Conservation (phyloP, 2,888 invertebrate genomes). For the Autographa pulchrina region DNA sequence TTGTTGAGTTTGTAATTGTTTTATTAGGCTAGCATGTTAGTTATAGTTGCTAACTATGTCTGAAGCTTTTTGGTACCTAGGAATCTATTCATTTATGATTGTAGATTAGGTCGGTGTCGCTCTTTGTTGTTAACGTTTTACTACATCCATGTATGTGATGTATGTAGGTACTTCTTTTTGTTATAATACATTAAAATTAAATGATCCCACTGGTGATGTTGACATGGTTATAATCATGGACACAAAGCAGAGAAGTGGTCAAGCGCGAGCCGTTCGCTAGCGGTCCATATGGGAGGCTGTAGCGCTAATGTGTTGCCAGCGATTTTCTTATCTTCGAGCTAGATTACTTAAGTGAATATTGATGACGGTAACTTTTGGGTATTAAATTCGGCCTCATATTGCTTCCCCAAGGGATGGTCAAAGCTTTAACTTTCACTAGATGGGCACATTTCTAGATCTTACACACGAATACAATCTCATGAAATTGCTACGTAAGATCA, state of each 20-base stretch:
- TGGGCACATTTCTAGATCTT: neutral
- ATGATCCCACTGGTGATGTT: too few relatives aligned
- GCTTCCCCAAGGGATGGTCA: neutral
- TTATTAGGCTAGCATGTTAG: constrained; percentile 35
- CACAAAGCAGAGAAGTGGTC: constrained; percentile 35
- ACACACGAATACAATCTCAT: neutral
- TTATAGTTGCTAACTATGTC: constrained; percentile 22
- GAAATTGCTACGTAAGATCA: too few relatives aligned
- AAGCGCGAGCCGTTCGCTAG: constrained; percentile 36
- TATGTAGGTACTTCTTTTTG: too few relatives aligned
- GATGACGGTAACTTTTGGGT: constrained; percentile 27
- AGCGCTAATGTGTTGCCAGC: constrained; percentile 31
- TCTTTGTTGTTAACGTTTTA: neutral
- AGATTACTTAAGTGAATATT: constrained; percentile 35
- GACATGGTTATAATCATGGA: too few relatives aligned
- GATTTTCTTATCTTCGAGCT: constrained; percentile 30
- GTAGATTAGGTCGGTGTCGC: neutral
- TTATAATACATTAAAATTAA: too few relatives aligned
- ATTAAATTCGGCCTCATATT: constrained; percentile 14
- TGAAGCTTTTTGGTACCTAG: neutral
- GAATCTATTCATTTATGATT: neutral
- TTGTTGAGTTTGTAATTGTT: constrained; percentile 48
- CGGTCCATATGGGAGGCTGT: constrained; percentile 18
- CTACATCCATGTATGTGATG: neutral
- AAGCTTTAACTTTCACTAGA: constrained; percentile 1